phyloP scores from a whole-genome alignment of 2,888 invertebrate species.

The Quadriops clusia region DNA sequence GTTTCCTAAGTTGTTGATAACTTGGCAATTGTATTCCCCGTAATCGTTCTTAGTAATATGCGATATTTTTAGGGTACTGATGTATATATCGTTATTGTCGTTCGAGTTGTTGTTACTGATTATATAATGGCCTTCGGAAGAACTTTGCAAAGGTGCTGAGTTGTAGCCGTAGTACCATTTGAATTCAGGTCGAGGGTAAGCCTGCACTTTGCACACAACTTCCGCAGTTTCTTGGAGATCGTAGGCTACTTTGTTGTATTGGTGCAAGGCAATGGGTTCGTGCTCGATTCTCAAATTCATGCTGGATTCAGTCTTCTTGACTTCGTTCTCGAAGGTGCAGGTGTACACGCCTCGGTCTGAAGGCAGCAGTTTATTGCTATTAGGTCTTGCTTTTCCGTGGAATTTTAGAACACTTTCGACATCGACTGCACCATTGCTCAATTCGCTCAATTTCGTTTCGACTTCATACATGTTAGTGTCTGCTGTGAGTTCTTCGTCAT shows the following conservation, averaged over 20 bases:
- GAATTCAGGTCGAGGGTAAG: slow-evolving; percentile 86
- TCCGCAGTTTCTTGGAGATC: slow-evolving; percentile 75
- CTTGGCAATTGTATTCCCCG: slow-evolving; percentile 83
- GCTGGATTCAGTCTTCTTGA: slow-evolving; percentile 74
- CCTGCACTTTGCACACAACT: slow-evolving; percentile 78
- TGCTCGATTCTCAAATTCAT: slow-evolving; percentile 89
- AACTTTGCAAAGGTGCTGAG: slow-evolving; percentile 60
- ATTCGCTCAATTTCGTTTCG: slow-evolving; percentile 63
- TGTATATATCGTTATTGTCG: slow-evolving; percentile 77
- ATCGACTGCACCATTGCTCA: slow-evolving; percentile 65
- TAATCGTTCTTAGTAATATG: slow-evolving; percentile 73
- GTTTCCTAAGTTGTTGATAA: slow-evolving; percentile 70
- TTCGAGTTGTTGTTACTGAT: slow-evolving; percentile 69
- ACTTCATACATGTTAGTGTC: slow-evolving; percentile 73
- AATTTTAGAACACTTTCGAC: slow-evolving; percentile 76
- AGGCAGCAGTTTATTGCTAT: slow-evolving; percentile 64
- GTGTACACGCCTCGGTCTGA: slow-evolving; percentile 79
- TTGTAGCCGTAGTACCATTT: slow-evolving; percentile 81
- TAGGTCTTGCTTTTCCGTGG: slow-evolving; percentile 64
- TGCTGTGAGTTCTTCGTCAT: slow-evolving; percentile 65
- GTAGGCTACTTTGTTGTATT: slow-evolving; percentile 80
- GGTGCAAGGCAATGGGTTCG: slow-evolving; percentile 74
- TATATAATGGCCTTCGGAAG: slow-evolving; percentile 76
- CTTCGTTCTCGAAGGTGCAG: slow-evolving; percentile 82
- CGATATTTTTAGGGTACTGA: slow-evolving; percentile 61